A percentile compares a stretch with the other conserved stretches of the same genome.
Evolutionary conservation across 1,140 invertebrate species (phyloP).

Genomic region (Leucophenga varia): DNA sequence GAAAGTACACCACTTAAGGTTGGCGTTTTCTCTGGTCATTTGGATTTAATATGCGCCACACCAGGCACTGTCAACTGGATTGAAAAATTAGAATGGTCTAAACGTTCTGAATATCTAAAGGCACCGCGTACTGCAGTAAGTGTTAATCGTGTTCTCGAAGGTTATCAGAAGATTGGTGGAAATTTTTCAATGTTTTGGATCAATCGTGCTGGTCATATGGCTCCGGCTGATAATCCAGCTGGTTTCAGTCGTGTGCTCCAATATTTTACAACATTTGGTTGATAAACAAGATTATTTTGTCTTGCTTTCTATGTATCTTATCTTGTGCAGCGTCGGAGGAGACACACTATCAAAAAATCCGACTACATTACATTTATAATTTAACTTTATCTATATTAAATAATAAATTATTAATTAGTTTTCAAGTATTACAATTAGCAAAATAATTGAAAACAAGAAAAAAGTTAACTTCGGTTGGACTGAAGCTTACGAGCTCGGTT

Average conservation of each 20-base stretch:
- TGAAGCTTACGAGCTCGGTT: too few relatives aligned
- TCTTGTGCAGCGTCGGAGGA: too few relatives aligned
- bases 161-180: constrained; percentile 66
- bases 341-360: too few relatives aligned
- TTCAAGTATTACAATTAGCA: too few relatives aligned
- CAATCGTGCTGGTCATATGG: constrained; percentile 66
- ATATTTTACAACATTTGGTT: constrained; percentile 38
- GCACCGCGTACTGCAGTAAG: constrained; percentile 60
- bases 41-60: constrained; percentile 73
- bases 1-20: constrained; percentile 63
- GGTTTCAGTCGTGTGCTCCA: constrained; percentile 42
- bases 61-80: constrained; percentile 71
- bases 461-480: too few relatives aligned
- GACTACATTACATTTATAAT: background rate
- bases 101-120: constrained; percentile 60
- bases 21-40: constrained; percentile 54
- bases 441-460: too few relatives aligned
- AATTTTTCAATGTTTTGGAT: constrained; percentile 78
- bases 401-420: background rate
- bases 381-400: background rate
- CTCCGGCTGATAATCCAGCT: constrained; percentile 53
- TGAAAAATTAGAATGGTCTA: constrained; percentile 67
- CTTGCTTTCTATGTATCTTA: too few relatives aligned
- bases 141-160: constrained; percentile 63
- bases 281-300: too few relatives aligned